phyloP scores from a whole-genome alignment of 2,113 vertebrate genomes.

The Emydocephalus ijimae region DNA sequence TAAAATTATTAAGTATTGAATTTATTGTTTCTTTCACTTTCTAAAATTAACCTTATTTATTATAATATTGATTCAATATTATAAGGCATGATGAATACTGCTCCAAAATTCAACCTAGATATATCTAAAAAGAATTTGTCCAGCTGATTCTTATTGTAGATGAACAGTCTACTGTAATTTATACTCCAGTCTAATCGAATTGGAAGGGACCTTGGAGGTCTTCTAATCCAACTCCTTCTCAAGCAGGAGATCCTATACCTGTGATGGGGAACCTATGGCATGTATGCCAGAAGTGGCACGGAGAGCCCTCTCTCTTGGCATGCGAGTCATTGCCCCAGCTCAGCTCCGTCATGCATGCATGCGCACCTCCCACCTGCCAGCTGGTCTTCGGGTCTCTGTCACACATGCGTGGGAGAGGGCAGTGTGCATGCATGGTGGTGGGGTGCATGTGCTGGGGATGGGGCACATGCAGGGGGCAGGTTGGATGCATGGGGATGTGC shows the following conservation, averaged over 20 bases:
- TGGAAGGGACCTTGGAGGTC: neutral
- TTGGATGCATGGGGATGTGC: too few species aligned
- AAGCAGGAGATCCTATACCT: neutral
- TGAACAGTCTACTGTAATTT: neutral
- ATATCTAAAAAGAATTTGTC: neutral
- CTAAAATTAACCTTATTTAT: neutral
- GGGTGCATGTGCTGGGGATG: too few species aligned
- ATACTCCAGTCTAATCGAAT: neutral
- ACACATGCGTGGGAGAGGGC: too few species aligned
- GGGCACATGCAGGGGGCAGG: too few species aligned
- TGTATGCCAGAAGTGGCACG: too few species aligned
- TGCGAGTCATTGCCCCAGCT: too few species aligned
- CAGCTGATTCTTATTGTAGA: neutral
- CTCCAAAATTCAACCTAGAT: neutral
- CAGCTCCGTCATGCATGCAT: too few species aligned
- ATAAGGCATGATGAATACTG: neutral
- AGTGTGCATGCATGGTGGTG: too few species aligned
- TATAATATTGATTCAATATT: neutral
- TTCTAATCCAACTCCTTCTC: neutral
- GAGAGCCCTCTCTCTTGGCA: too few species aligned
- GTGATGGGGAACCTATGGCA: too few species aligned
- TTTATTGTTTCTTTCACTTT: neutral
- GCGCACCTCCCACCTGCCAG: too few species aligned
- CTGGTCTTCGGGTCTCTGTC: too few species aligned
- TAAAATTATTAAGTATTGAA: neutral